Base-by-base conservation (phyloP, 2,888 invertebrate genomes). In the Lithophane socia region DNA sequence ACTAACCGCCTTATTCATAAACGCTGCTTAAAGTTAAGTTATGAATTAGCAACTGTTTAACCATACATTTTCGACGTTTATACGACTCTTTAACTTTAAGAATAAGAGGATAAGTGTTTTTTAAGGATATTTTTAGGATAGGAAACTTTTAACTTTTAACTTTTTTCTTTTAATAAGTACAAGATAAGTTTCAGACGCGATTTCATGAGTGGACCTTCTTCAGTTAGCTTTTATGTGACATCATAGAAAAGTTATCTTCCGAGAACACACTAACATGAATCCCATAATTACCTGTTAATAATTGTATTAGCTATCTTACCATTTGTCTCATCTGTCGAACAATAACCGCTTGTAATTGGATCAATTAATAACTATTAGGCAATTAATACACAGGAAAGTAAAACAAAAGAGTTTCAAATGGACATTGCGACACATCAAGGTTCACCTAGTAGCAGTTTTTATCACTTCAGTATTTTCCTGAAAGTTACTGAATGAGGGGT, bases 301-400 rank as follows among this genome's bases (percentile, higher is more conserved):
- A 49, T 73, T 75, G 60, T 73, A 56, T 73, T 63, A 60, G 12
- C 37, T 13, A 24, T 65, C 4, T 24, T 56, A 68, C n/a, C 70
- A 60, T 67, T 67, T 76, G 63, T 75, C 60, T 72, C 47, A 37
- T 54, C 37, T 56, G 65, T 58, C 10, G 24, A 24, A 12, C 47
- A 42, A 16, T 79, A 75, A 79, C 73, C 52, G 64, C 47, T 42
- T 10, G 18, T 75, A 75, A 83, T 79, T 79, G n/a, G 47, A 75
- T 47, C 68, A 79, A 67, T 83, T 75, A 70, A 60, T 79, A 56
- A 70, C 56, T 70, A 9, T n/a, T 42, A 29, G 37, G 29, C 29
- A 70, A 67, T 67, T 0, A 66, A 47, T 54, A 42, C 44, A 21
- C 47, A 54, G 73, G 49, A 68, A 74, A 52, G 29, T 69, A 29